Base-by-base conservation (phyloP, 2,113 vertebrate genomes). In the Butorides virescens region DNA sequence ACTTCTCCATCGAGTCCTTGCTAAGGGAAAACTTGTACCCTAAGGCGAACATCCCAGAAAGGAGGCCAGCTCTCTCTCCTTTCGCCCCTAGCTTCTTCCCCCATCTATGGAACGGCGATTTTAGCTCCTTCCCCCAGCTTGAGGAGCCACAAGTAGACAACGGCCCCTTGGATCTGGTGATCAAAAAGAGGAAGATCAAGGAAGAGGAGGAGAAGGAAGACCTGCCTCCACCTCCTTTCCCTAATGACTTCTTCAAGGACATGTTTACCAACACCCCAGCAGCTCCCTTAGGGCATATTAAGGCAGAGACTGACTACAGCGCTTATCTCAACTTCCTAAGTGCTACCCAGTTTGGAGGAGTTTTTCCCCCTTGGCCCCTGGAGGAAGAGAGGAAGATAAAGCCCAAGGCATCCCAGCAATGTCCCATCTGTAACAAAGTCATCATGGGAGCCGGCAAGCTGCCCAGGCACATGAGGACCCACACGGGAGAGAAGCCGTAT, bases 371-470 rank as follows among this genome's bases (percentile, higher is more conserved):
- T 0, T 99, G 99, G 99, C 99, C 99, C 8, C 98, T 99, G 97
- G 99, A 99, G 74, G 99, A 99, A 86, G 99, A 99, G 96, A 98
- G 99, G 92, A 99, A 99, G 97, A 99, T 99, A 88, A 99, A 99
- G 97, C 99, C 99, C 95, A 99, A 99, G 97, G 99, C 99, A 0
- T 99, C 99, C 6, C 99, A 99, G 97, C 99, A 99, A 97, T 99
- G 99, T 80, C 99, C 99, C 17, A 99, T 99, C 97, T 99, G 99
- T 94, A 99, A 99, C 98, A 99, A 99, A 96, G 98, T 99, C 96
- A 99, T 99, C 97, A 99, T 99, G 98, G 99, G 99, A 39, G 99
- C 99, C 0, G 99, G 99, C 81, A 99, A 99, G 98, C 98, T 99
- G 88, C 99, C 99, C 0, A 98, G 99, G 68, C 99, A 99, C 98